A percentile compares a stretch with the other conserved stretches of the same genome.
These are phyloP conservation scores for Tetrax tetrax DNA, from an alignment of 2,113 vertebrate genomes.

Conservation along the genomic window DNA sequence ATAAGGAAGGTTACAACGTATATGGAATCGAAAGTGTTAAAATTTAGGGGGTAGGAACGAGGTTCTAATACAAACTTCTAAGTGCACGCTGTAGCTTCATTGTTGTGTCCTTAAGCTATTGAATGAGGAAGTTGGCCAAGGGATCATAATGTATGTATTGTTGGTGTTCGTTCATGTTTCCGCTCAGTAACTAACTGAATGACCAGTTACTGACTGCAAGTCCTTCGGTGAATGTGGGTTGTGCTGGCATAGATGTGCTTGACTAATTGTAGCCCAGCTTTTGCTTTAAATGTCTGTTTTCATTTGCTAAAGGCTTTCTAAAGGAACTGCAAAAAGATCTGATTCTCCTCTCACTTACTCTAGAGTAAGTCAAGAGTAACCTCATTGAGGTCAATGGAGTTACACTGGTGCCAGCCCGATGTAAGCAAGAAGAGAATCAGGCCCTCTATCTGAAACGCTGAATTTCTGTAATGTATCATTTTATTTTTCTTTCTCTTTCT, in stretches of 20 bases:
- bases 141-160: constrained; percentile 80
- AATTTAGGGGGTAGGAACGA: constrained; percentile 99
- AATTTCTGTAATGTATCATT: constrained; percentile 65
- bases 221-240: constrained; percentile 59
- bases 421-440: constrained; percentile 65
- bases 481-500: constrained; percentile 74
- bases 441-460: not conserved
- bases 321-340: constrained; percentile 57
- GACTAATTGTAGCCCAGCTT: constrained; percentile 63
- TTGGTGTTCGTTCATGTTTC: constrained; percentile 60
- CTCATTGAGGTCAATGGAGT: constrained; percentile 52
- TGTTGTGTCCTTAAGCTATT: constrained; percentile 85
- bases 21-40: constrained; percentile 99
- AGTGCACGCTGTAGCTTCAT: constrained; percentile 91
- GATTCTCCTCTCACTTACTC: constrained; percentile 63
- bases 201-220: constrained; percentile 56
- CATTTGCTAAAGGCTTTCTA: constrained; percentile 73
- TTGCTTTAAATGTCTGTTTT: constrained; percentile 66
- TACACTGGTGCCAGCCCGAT: not conserved
- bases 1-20: constrained; percentile 99
- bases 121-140: constrained; percentile 89
- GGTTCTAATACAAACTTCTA: constrained; percentile 93
- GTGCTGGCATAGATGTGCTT: constrained; percentile 66
- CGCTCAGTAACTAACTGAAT: constrained; percentile 55
- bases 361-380: constrained; percentile 31